Conservation (phyloP, 1,140 invertebrate species). For the Eulimnadia texana region DNA sequence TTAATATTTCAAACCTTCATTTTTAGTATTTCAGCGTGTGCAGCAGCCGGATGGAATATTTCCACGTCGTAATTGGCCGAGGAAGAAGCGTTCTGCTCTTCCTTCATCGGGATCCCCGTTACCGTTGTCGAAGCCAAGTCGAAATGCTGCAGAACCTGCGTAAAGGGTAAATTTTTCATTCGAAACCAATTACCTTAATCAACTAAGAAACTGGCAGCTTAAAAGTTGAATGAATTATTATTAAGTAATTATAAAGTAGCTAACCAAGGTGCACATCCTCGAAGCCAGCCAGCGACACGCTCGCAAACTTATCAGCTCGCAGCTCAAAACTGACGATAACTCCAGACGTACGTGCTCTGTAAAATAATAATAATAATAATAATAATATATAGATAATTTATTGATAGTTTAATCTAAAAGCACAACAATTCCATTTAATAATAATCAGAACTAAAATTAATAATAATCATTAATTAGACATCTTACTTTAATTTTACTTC, state of each 20-base stretch:
- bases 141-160: conserved; percentile 50
- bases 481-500: too few species aligned
- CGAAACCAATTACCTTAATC: neutral
- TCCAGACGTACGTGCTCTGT: conserved; percentile 22
- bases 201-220: neutral
- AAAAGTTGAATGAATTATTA: neutral
- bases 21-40: conserved; percentile 63
- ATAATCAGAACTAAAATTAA: too few species aligned
- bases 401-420: too few species aligned
- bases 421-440: too few species aligned
- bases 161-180: neutral
- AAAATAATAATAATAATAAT: conserved; percentile 26
- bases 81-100: conserved; percentile 94
- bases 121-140: conserved; percentile 88
- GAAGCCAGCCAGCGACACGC: conserved; percentile 17
- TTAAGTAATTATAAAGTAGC: neutral
- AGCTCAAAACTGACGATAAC: conserved; percentile 23
- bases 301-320: conserved; percentile 34
- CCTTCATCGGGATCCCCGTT: conserved; percentile 97
- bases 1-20: conserved; percentile 24
- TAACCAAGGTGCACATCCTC: neutral
- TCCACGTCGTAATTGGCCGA: conserved; percentile 97
- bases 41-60: conserved; percentile 71
- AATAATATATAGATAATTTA: too few species aligned
- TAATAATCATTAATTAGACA: too few species aligned